Base-by-base conservation (phyloP, 2,797 vertebrate genomes). In the Monodelphis domestica region DNA sequence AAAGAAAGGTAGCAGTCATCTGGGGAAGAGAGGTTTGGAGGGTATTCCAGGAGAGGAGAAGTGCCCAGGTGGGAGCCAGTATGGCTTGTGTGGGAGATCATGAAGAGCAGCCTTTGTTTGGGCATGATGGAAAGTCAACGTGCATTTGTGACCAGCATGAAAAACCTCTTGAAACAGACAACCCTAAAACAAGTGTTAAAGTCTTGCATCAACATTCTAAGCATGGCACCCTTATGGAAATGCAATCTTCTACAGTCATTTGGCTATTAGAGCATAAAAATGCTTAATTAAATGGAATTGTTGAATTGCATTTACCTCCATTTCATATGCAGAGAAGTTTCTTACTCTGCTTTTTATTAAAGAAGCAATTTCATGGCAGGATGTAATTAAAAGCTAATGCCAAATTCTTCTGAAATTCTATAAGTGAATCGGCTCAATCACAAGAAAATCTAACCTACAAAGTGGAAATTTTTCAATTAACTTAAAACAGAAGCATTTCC, bases 211-310 rank as follows among this genome's bases (percentile, higher is more conserved):
- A 95, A 96, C 53, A 95, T 87, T 94, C 91, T 97, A 96, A 91
- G 91, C 59, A 94, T 94, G 94, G 59, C 0, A 93, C 95, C 91
- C 91, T 97, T 96, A 97, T 97, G 96, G 70, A 98, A 98, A 97
- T 97, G 87, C 96, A 95, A 97, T 97, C 92, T 96, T 63, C 30
- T 88, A 10, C 54, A 90, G 95, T 63, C 95, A 95, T 97, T 95
- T 97, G 97, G 96, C 95, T 96, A 95, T 96, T 96, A 97, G 95
- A 98, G 97, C 92, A 98, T 95, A 98, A 94, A 98, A 98, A 97
- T 96, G n/a, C 93, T 96, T 98, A 97, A 98, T 98, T 98, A 97
- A 98, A 96, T 96, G 54, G 95, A 98, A 97, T 57, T 89, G 94
- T 91, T 97, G 97, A 96, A 96, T 97, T 98, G 93, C 96, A 97